Conservation (phyloP, 35 echinoderm and acorn worm genomes). For the Ophioderma brevispina region DNA sequence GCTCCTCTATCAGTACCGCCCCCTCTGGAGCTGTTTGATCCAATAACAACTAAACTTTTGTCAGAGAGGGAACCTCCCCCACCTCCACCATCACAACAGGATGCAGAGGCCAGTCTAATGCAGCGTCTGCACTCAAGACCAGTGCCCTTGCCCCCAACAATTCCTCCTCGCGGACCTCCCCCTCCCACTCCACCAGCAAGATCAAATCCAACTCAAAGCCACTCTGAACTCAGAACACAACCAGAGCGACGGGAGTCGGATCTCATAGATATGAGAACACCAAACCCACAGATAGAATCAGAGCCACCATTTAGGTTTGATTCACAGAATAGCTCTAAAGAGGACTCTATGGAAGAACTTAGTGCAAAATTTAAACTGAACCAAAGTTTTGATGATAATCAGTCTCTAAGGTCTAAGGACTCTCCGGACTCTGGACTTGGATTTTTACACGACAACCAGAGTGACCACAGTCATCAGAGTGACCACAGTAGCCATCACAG, state of each 20-base stretch:
- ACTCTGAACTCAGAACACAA: not conserved
- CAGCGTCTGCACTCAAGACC: not conserved
- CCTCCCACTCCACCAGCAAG: not conserved
- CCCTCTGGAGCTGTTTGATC: not conserved
- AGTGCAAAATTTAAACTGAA: not conserved
- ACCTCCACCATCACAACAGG: not conserved
- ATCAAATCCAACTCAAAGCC: not conserved
- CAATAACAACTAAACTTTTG: not conserved
- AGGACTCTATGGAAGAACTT: not conserved
- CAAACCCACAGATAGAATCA: not conserved
- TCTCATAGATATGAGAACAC: not conserved
- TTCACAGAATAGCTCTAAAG: not conserved
- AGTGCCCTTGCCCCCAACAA: slow-evolving; percentile 11
- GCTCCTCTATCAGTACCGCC: not conserved
- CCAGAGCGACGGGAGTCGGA: not conserved
- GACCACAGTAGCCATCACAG: not conserved
- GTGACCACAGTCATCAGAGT: not conserved
- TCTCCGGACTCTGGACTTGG: not conserved
- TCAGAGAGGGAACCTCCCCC: not conserved
- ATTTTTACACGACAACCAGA: slow-evolving; percentile 7
- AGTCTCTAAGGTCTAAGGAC: not conserved
- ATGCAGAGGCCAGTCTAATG: not conserved
- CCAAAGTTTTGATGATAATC: slow-evolving; percentile 9
- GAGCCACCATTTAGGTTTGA: not conserved
- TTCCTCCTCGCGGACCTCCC: not conserved